phyloP scores from a whole-genome alignment of 2,888 invertebrate species.

The Parnassius smintheus region DNA sequence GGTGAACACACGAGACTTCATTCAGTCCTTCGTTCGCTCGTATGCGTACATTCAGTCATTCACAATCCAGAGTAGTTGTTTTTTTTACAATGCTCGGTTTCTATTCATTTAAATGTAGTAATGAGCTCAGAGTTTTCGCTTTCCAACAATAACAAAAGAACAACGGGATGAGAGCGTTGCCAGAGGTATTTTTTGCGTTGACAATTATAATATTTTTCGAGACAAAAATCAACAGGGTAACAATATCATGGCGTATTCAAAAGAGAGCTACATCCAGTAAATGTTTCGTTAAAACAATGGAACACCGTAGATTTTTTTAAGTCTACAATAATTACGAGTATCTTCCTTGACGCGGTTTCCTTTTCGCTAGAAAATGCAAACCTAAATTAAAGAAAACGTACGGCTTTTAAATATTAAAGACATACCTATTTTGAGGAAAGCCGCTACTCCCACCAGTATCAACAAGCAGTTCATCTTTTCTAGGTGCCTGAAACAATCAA shows the following conservation, averaged over 20 bases:
- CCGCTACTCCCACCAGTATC: constrained; percentile 15
- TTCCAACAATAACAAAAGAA: constrained; percentile 29
- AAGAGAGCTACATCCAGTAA: constrained; percentile 6
- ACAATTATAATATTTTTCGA: constrained; percentile 22
- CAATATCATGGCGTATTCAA: constrained; percentile 21
- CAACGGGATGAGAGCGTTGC: constrained; percentile 12
- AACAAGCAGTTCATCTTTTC: constrained; percentile 9
- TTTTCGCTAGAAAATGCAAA: neutral
- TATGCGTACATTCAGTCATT: constrained; percentile 19
- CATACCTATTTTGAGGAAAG: constrained; percentile 18
- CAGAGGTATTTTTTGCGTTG: constrained; percentile 20
- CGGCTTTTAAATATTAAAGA: neutral
- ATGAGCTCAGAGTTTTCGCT: constrained; percentile 31
- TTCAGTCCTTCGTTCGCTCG: constrained; percentile 17
- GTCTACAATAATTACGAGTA: neutral
- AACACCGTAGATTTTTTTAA: neutral
- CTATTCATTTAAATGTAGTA: constrained; percentile 32
- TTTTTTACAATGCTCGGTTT: constrained; percentile 23
- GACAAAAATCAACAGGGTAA: constrained; percentile 18
- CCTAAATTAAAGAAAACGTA: neutral
- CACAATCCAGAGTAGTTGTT: constrained; percentile 18
- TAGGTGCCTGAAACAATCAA: constrained; percentile 12
- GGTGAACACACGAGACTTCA: constrained; percentile 14
- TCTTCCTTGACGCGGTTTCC: neutral
- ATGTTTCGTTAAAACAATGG: constrained; percentile 4